Evolutionary conservation across 2,888 invertebrate genomes (phyloP).

Genomic region (Ectemnius cavifrons): DNA sequence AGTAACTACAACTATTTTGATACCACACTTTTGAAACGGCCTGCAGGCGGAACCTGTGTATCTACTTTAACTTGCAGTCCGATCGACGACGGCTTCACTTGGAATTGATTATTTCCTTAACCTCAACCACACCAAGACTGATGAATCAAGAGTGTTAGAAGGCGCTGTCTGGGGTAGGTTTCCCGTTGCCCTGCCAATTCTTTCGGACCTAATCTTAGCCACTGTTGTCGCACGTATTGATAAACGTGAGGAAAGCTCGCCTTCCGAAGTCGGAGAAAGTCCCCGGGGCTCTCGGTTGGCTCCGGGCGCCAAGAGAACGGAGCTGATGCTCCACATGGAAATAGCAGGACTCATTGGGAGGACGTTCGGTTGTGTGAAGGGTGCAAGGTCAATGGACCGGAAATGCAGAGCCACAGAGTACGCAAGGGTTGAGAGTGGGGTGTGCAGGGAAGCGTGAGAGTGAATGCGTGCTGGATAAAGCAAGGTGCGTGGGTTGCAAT

Average conservation of each 20-base stretch:
- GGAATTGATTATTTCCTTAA: too few relatives aligned
- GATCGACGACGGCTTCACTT: too few relatives aligned
- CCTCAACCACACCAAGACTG: too few relatives aligned
- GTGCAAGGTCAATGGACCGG: not conserved
- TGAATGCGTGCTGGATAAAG: slow-evolving; percentile 28
- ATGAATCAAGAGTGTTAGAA: too few relatives aligned
- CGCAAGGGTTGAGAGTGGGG: slow-evolving; percentile 20
- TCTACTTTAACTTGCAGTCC: too few relatives aligned
- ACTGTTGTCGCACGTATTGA: slow-evolving; percentile 9
- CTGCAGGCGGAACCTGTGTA: too few relatives aligned
- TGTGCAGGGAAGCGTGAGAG: slow-evolving; percentile 14
- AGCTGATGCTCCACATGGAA: slow-evolving; percentile 6
- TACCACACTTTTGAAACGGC: too few relatives aligned
- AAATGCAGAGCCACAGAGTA: slow-evolving; percentile 9
- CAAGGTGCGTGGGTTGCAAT: slow-evolving; percentile 38
- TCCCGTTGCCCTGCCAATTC: slow-evolving; percentile 22
- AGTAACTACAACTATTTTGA: too few relatives aligned
- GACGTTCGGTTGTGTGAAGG: slow-evolving; percentile 18
- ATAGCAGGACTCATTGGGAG: slow-evolving; percentile 9
- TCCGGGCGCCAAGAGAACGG: slow-evolving; percentile 1
- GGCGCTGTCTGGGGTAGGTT: slow-evolving; percentile 1
- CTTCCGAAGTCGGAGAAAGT: too few relatives aligned
- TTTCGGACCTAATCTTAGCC: slow-evolving; percentile 23
- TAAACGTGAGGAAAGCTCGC: not conserved
- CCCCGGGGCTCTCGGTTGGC: too few relatives aligned